phyloP scores from a whole-genome alignment of 2,113 vertebrate species.

The Tylochromis polylepis region DNA sequence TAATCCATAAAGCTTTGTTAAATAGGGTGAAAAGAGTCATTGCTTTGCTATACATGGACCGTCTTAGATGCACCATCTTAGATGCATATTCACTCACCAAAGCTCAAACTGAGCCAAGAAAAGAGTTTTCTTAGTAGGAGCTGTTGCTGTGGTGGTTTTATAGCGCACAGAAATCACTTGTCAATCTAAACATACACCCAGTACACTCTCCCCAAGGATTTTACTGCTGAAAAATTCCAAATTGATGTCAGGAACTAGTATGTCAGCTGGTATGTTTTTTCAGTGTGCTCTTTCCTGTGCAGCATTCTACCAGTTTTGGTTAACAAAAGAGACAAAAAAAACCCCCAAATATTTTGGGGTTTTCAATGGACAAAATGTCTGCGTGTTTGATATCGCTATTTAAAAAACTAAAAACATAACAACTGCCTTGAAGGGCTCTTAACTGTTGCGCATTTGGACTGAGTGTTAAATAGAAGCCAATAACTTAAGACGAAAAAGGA shows the following conservation, averaged over 20 bases:
- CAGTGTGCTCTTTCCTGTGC: background rate
- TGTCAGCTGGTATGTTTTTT: background rate
- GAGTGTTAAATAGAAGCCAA: background rate
- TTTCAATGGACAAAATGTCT: background rate
- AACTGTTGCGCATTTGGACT: background rate
- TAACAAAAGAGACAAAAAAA: background rate
- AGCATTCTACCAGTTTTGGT: background rate
- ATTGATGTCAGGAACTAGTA: background rate
- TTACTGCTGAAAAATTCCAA: background rate
- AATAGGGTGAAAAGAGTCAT: background rate
- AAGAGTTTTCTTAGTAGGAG: background rate
- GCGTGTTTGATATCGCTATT: background rate
- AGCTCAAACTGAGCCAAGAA: background rate
- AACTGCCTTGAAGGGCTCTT: background rate
- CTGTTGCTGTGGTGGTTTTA: background rate
- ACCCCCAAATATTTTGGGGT: background rate
- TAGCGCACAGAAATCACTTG: background rate
- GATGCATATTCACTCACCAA: background rate
- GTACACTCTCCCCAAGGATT: background rate
- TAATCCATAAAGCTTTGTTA: background rate
- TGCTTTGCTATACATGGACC: background rate
- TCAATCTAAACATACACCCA: background rate
- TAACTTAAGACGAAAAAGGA: background rate
- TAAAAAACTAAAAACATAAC: background rate
- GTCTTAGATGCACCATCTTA: background rate